Evolutionary conservation across 2,113 vertebrate species (phyloP).

Genomic region (Blennius ocellaris): DNA sequence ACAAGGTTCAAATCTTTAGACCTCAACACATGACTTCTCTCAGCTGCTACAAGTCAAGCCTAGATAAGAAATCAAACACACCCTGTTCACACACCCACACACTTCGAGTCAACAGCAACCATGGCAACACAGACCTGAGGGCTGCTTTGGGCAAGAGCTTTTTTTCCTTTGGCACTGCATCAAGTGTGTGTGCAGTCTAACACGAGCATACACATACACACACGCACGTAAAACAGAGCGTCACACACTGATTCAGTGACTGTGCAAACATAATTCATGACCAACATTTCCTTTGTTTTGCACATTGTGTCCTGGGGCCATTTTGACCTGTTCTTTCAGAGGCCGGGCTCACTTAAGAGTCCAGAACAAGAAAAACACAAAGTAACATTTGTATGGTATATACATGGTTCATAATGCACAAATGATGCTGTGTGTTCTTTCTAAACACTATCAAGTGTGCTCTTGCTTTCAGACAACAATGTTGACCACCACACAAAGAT

Average conservation of each 20-base stretch:
- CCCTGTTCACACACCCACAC: conserved; percentile 38
- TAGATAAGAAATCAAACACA: conserved; percentile 52
- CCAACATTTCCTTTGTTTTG: conserved; percentile 59
- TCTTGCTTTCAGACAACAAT: too few relatives aligned
- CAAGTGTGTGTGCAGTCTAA: neutral
- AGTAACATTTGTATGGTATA: neutral
- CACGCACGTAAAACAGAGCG: neutral
- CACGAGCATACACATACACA: neutral
- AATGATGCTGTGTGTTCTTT: too few relatives aligned
- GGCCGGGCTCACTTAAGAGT: conserved; percentile 8
- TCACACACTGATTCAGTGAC: conserved; percentile 29
- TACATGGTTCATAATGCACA: too few relatives aligned
- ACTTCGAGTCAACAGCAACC: conserved; percentile 73
- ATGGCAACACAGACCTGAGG: conserved; percentile 59
- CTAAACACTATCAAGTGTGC: too few relatives aligned
- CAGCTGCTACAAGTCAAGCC: conserved; percentile 8
- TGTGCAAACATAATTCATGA: conserved; percentile 56
- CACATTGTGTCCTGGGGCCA: conserved; percentile 36
- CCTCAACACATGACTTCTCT: conserved; percentile 3
- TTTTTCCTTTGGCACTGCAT: conserved; percentile 8
- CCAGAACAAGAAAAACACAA: conserved; percentile 18
- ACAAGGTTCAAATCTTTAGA: neutral
- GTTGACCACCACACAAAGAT: too few relatives aligned
- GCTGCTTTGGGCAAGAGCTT: conserved; percentile 30
- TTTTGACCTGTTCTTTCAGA: conserved; percentile 32